These are phyloP conservation scores for Sinocyclocheilus anophthalmus DNA, from an alignment of 2,113 vertebrate species.

Conservation along the genomic window DNA sequence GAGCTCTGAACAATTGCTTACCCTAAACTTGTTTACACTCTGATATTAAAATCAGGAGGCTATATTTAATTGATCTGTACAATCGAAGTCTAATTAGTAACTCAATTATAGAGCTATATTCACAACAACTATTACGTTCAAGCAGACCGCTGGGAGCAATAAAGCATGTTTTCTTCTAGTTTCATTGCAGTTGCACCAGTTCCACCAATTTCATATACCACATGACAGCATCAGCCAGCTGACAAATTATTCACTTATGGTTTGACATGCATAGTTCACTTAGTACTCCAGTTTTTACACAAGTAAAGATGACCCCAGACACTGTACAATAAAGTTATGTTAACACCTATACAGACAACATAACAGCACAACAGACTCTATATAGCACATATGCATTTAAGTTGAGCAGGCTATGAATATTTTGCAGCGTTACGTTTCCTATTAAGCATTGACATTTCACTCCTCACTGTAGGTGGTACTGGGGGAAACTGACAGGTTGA, in stretches of 20 bases:
- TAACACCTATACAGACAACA: not conserved
- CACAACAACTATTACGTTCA: conserved; percentile 59
- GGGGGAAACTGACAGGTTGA: conserved; percentile 26
- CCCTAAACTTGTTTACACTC: conserved; percentile 56
- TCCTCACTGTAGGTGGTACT: conserved; percentile 17
- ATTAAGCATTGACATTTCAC: conserved; percentile 35
- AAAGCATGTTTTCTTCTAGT: conserved; percentile 33
- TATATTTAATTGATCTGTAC: conserved; percentile 71
- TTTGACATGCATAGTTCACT: conserved; percentile 8
- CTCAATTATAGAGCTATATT: conserved; percentile 64
- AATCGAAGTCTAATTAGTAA: conserved; percentile 67
- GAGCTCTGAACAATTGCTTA: not conserved
- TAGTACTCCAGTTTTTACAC: not conserved
- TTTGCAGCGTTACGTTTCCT: conserved; percentile 13
- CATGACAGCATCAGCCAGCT: not conserved
- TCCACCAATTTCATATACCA: not conserved
- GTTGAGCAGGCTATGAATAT: conserved; percentile 2
- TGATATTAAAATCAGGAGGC: conserved; percentile 62
- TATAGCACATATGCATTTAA: not conserved
- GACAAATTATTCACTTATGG: not conserved
- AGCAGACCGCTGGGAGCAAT: conserved; percentile 59
- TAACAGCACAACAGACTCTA: not conserved
- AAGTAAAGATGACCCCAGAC: not conserved
- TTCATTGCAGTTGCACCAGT: not conserved
- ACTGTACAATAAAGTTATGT: not conserved